These are phyloP conservation scores for Anarhynchus alexandrinus DNA, from an alignment of 2,113 vertebrate species.

Conservation along the genomic window DNA sequence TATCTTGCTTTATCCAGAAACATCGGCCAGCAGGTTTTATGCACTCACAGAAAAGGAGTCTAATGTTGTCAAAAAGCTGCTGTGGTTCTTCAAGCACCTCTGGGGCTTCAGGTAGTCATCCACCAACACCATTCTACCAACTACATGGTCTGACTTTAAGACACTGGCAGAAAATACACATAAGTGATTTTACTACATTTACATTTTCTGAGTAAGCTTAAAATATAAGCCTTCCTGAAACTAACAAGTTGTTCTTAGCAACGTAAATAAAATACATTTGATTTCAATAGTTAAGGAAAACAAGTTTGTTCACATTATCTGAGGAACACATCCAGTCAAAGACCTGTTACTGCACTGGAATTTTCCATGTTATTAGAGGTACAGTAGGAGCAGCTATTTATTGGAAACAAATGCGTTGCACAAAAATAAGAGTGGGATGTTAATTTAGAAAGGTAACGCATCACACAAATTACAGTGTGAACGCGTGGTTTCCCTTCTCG, in stretches of 20 bases:
- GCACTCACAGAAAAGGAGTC: background rate
- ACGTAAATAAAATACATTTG: background rate
- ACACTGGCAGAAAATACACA: fast-evolving
- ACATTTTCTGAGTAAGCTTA: background rate
- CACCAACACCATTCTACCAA: background rate
- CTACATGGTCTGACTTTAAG: fast-evolving
- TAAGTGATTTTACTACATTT: background rate
- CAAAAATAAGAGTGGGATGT: background rate
- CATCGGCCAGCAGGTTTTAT: background rate
- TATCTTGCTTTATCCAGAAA: background rate
- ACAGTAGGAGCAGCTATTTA: background rate
- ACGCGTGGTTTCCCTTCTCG: background rate
- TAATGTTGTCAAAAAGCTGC: background rate
- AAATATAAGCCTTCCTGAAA: background rate
- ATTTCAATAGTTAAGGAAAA: background rate
- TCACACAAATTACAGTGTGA: background rate
- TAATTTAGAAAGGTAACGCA: background rate
- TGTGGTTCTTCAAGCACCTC: background rate
- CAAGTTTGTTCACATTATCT: background rate
- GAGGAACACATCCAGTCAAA: background rate
- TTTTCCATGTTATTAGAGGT: background rate
- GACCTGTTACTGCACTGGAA: background rate
- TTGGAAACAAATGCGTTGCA: background rate
- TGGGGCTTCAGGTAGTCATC: no score
- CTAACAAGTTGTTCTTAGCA: fast-evolving